Evolutionary conservation across 2,797 vertebrate genomes (phyloP).

Genomic region (Sebastolobus alascanus): DNA sequence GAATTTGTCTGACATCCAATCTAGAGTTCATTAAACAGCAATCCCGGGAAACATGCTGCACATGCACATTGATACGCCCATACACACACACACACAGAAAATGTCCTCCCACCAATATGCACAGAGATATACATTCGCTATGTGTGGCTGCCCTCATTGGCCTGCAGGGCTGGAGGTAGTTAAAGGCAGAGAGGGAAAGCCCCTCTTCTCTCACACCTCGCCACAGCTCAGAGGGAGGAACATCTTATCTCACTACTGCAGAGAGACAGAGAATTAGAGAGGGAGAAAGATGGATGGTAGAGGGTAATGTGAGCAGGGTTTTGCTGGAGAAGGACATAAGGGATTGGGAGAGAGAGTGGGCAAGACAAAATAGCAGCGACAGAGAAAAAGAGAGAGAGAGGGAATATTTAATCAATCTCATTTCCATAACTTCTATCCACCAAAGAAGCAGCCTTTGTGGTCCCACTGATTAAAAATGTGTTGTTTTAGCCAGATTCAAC

Average conservation of each 20-base stretch:
- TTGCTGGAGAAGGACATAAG: slow-evolving; percentile 65
- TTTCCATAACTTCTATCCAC: slow-evolving; percentile 63
- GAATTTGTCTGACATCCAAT: slow-evolving; percentile 78
- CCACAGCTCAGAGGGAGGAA: slow-evolving; percentile 62
- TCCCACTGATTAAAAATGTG: slow-evolving; percentile 31
- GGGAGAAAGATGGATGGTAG: slow-evolving; percentile 71
- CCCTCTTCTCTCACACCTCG: slow-evolving; percentile 64
- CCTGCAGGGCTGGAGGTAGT: slow-evolving; percentile 60
- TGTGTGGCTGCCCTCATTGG: slow-evolving; percentile 46
- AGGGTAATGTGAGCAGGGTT: slow-evolving; percentile 63
- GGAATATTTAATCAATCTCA: slow-evolving; percentile 63
- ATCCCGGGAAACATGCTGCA: slow-evolving; percentile 64
- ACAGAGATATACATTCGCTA: slow-evolving; percentile 44
- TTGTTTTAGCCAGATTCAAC: slow-evolving; percentile 33
- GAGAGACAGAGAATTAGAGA: slow-evolving; percentile 73
- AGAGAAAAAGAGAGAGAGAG: slow-evolving; percentile 18
- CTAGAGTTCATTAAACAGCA: slow-evolving; percentile 81
- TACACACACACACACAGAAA: slow-evolving; percentile 11
- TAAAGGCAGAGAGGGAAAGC: slow-evolving; percentile 59
- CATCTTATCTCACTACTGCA: slow-evolving; percentile 81
- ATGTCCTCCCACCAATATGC: slow-evolving; percentile 36
- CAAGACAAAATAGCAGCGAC: slow-evolving; percentile 29
- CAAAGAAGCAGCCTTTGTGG: slow-evolving; percentile 41
- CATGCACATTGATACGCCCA: slow-evolving; percentile 39
- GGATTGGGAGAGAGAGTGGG: slow-evolving; percentile 39